Evolutionary conservation across 2,113 vertebrate species (phyloP), one percentile per base, ranked within the genome.

Genomic region (Melierax canorus): DNA sequence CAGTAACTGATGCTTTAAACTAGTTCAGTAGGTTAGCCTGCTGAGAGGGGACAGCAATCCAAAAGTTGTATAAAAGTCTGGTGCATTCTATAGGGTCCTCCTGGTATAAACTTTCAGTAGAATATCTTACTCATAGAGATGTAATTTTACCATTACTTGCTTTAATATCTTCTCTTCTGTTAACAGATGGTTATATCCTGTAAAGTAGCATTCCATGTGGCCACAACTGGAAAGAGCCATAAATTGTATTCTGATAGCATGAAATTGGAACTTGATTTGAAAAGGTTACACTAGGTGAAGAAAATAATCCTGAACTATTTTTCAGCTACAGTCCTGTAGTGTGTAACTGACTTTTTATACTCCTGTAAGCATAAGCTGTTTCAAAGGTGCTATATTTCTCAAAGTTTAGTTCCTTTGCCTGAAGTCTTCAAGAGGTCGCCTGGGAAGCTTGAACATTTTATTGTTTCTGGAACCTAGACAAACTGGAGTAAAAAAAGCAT

Each of bases 191-290:
- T 68, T 88, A 34, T 60, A 76, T 46, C 69, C 85, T 90, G 17
- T 94, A 55, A 92, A 95, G 81, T 41, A 62, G 41, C 16, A 22
- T 63, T 88, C 76, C 15, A 0, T 58, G 63, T 73, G 48, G 64
- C 67, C 78, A 86, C 55, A 92, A 83, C 63, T 73, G 55, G 78
- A 80, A 93, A 88, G 63, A 93, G 38, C 45, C 45, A 15, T 96
- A 88, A 95, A 90, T 79, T 90, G 58, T 77, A 80, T 90, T 95
- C 45, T 95, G 74, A 77, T 79, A 90, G 85, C 90, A 77, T 95
- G 90, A 96, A 97, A 96, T 90, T 88, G 88, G 45, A 92, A 94
- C 59, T 93, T 94, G 69, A 93, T 94, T 96, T 88, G 75, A 88
- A 95, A 80, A 90, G 82, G 63, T 94, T 94, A 80, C 67, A 63